Evolutionary conservation across 2,888 invertebrate species (phyloP).

Genomic region (Watsonalla cultraria): DNA sequence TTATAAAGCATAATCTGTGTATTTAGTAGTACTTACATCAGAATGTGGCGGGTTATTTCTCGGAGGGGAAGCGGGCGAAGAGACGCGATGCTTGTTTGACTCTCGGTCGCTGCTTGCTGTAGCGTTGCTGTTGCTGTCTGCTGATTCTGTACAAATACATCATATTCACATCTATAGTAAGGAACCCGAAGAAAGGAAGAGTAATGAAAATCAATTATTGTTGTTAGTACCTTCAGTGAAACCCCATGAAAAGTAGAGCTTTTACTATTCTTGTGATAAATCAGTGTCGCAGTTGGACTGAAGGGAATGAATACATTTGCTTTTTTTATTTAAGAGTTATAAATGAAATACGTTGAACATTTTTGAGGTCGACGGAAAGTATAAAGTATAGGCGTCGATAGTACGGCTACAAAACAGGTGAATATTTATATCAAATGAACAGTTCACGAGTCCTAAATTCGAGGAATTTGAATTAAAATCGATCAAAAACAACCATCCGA

Average conservation of each 20-base stretch:
- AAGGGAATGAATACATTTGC: too few species aligned
- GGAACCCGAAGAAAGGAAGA: too few species aligned
- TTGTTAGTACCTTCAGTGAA: too few species aligned
- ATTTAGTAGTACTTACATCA: slow-evolving; percentile 39
- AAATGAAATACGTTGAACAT: too few species aligned
- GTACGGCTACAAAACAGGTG: background rate
- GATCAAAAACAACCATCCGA: slow-evolving; percentile 13
- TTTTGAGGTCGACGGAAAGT: too few species aligned
- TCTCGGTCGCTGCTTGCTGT: slow-evolving; percentile 33
- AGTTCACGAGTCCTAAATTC: slow-evolving; percentile 17
- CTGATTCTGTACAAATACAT: background rate
- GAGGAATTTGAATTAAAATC: slow-evolving; percentile 19
- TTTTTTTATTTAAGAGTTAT: too few species aligned
- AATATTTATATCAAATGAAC: background rate
- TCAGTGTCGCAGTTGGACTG: too few species aligned
- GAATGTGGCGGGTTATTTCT: slow-evolving; percentile 45
- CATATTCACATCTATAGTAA: too few species aligned
- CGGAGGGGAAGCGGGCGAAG: slow-evolving; percentile 50
- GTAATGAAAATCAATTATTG: too few species aligned
- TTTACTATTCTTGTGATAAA: too few species aligned
- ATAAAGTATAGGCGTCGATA: background rate
- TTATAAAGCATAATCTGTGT: too few species aligned
- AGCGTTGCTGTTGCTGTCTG: background rate
- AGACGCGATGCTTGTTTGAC: slow-evolving; percentile 33
- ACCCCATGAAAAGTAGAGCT: too few species aligned